Conservation (phyloP, 2,113 vertebrate species). For the Turnix velox region DNA sequence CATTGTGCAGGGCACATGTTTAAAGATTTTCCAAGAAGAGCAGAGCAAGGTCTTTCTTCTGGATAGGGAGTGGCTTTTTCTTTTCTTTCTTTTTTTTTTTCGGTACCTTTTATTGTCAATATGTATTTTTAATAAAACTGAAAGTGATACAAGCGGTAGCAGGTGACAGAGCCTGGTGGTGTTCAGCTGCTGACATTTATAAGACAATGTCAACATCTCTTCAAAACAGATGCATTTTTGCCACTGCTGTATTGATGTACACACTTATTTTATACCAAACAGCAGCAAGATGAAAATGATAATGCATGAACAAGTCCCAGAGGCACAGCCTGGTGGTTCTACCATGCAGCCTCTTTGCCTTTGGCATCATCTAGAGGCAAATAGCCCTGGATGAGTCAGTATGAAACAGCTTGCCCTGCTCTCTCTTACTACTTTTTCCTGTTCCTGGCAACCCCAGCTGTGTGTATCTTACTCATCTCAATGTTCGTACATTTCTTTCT, state of each 20-base stretch:
- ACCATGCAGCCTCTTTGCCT: slow-evolving; percentile 67
- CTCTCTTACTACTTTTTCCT: slow-evolving; percentile 10
- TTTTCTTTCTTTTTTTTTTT: neutral
- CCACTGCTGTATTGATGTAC: slow-evolving; percentile 26
- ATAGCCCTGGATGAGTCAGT: slow-evolving; percentile 59
- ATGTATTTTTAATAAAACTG: slow-evolving; percentile 51
- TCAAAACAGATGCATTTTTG: slow-evolving; percentile 48
- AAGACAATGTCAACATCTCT: slow-evolving; percentile 29
- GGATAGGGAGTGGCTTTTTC: neutral
- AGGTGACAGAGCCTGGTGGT: neutral
- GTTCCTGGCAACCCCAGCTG: slow-evolving; percentile 64
- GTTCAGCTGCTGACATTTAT: slow-evolving; percentile 42
- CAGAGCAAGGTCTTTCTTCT: slow-evolving; percentile 9
- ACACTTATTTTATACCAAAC: slow-evolving; percentile 56
- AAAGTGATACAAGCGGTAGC: neutral
- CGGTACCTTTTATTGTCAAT: slow-evolving; percentile 8
- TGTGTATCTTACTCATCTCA: slow-evolving; percentile 55
- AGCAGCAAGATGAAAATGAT: slow-evolving; percentile 66
- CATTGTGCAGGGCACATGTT: slow-evolving; percentile 4
- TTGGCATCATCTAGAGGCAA: slow-evolving; percentile 49
- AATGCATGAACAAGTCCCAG: slow-evolving; percentile 67
- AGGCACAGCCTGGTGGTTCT: slow-evolving; percentile 38
- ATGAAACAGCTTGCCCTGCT: slow-evolving; percentile 10
- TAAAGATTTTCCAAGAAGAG: slow-evolving; percentile 44
- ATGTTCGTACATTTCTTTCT: slow-evolving; percentile 33